Evolutionary conservation across 2,888 invertebrate species (phyloP), one percentile per base, ranked within the genome.

Genomic region (Notodromas monacha): DNA sequence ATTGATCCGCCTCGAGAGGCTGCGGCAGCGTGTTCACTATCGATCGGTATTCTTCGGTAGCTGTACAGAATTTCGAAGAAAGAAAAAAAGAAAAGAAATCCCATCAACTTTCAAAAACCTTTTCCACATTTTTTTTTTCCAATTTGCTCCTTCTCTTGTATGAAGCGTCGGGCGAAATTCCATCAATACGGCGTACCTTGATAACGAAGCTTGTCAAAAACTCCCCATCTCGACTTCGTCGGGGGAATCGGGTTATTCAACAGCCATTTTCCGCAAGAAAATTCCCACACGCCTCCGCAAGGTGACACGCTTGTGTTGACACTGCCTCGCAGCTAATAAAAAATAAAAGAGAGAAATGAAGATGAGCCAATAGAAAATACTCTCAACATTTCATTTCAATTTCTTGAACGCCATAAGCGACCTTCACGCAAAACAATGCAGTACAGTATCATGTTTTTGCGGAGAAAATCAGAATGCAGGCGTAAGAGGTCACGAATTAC

Each of bases 201-300:
- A 36, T 42, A 43, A 35, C 46, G 41, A 31, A 53, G 37, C 33
- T 50, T 43, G 34, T 52, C 45, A 28, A 45, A 43, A 21, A 48
- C 42, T 38, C 51, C 51, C 54, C 55, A 57, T 28, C 49, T 43
- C 31, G 49, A 48, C 31, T 47, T 44, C 29, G 51, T 52, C 12
- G 46, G 42, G 2, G 56, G 55, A 27, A 55, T 41, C 2, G 47
- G 42, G 37, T 53, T 45, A 6, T 43, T 43, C 12, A 43, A 38
- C 12, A 55, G 40, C 55, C 57, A 61, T 14, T 52, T 49, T 2
- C 57, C 57, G 38, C 60, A 60, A 2, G 56, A 47, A 41, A 51
- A 57, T 15, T 45, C 43, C 49, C 54, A 52, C 40, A 56, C 53
- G 40, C 57, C 47, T 6, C 49, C 45, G 41, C 63, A 62, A 2